Evolutionary conservation across 2,888 invertebrate genomes (phyloP).

Genomic region (Timandra comae): DNA sequence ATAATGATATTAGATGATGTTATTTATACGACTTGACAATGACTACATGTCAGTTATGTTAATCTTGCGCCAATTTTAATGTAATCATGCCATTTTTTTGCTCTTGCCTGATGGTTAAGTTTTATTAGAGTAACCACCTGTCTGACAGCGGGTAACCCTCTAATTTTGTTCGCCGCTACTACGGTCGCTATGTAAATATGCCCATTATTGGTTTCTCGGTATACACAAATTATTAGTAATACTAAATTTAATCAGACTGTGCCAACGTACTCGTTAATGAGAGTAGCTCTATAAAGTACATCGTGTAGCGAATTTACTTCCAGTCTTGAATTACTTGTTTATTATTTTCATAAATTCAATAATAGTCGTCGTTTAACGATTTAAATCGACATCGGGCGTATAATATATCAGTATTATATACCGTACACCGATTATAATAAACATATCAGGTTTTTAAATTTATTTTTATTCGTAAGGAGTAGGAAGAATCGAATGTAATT

Average conservation of each 20-base stretch:
- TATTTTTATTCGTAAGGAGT: slow-evolving; percentile 22
- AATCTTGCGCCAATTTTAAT: slow-evolving; percentile 26
- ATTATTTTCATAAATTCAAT: neutral
- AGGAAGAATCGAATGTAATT: slow-evolving; percentile 27
- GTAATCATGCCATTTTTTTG: slow-evolving; percentile 28
- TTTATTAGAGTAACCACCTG: slow-evolving; percentile 13
- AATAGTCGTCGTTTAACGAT: neutral
- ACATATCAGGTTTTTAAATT: slow-evolving; percentile 17
- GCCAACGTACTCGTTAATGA: too few species aligned
- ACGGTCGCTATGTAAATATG: slow-evolving; percentile 7
- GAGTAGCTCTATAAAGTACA: too few species aligned
- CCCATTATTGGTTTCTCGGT: too few species aligned
- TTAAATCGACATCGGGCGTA: neutral
- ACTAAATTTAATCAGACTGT: too few species aligned
- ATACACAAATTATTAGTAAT: too few species aligned
- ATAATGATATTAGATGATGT: slow-evolving; percentile 25
- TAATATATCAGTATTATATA: slow-evolving; percentile 5
- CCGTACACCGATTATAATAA: slow-evolving; percentile 13
- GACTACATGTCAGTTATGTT: slow-evolving; percentile 14
- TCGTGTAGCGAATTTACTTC: too few species aligned
- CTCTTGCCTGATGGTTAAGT: slow-evolving; percentile 14
- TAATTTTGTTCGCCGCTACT: slow-evolving; percentile 16
- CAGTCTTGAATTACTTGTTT: neutral
- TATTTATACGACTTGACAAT: slow-evolving; percentile 23
- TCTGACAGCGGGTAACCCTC: slow-evolving; percentile 14